Percentiles rank a stretch among this genome's conserved stretches.
Evolutionary conservation across 2,113 vertebrate species (phyloP).

Genomic region (Solenodon paradoxus): DNA sequence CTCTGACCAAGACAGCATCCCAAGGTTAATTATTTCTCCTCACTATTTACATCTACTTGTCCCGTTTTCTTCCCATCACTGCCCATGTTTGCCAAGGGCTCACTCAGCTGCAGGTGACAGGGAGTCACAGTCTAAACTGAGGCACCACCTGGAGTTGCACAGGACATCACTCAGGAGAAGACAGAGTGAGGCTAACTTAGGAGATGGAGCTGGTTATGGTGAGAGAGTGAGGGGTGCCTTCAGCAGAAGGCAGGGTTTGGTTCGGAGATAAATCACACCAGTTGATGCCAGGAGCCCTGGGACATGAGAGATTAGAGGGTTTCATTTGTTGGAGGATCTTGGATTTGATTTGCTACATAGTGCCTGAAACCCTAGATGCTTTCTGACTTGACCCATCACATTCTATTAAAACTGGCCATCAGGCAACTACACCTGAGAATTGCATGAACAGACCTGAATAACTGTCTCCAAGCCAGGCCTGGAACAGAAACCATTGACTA

Average conservation of each 20-base stretch:
- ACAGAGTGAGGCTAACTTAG: accelerated
- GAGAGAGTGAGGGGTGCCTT: accelerated
- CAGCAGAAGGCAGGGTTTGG: no score
- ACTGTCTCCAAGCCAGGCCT: not conserved
- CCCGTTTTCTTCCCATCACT: not conserved
- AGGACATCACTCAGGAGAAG: not conserved
- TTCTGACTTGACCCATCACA: not conserved
- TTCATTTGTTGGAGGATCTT: no score
- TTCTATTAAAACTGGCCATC: not conserved
- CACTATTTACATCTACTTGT: not conserved
- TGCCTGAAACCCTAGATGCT: not conserved
- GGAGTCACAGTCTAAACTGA: no score
- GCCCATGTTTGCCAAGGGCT: no score
- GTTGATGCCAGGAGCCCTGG: no score
- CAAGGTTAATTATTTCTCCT: not conserved
- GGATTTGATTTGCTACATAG: not conserved
- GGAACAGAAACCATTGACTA: no score
- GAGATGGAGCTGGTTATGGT: no score
- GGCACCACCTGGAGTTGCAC: not conserved
- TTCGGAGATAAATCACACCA: no score
- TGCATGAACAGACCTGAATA: not conserved
- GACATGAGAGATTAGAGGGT: not conserved
- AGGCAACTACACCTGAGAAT: accelerated
- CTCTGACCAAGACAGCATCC: not conserved
- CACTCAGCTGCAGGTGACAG: no score